Evolutionary conservation across 2,113 vertebrate genomes (phyloP).

Genomic region (Scomber japonicus): DNA sequence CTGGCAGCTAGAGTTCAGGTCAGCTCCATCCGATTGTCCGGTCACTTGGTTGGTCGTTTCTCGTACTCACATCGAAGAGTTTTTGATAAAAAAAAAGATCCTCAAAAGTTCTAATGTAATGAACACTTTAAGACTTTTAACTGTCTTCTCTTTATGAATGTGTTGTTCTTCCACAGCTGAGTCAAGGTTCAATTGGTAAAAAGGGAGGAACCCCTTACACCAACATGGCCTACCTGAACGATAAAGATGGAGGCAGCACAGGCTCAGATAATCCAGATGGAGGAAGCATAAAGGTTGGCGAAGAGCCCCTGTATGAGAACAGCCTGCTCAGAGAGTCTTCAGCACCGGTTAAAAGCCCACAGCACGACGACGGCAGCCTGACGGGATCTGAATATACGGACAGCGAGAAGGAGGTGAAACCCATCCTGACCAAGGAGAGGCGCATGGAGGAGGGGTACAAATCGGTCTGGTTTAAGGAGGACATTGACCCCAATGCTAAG

Average conservation of each 20-base stretch:
- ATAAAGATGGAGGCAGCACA: slow-evolving; percentile 60
- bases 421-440: slow-evolving; percentile 88
- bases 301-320: background rate
- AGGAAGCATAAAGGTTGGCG: background rate
- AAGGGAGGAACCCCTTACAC: slow-evolving; percentile 79
- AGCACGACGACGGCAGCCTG: slow-evolving; percentile 52
- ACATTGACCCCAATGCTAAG: slow-evolving; percentile 83
- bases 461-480: slow-evolving; percentile 88
- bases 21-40: no score
- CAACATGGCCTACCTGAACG: slow-evolving; percentile 77
- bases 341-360: background rate
- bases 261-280: slow-evolving; percentile 8
- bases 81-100: no score
- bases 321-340: background rate
- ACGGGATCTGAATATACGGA: slow-evolving; percentile 53
- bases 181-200: slow-evolving; percentile 31
- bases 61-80: no score
- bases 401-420: slow-evolving; percentile 85
- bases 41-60: no score
- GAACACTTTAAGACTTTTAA: no score
- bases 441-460: slow-evolving; percentile 87
- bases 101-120: no score
- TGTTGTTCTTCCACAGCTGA: slow-evolving; percentile 64
- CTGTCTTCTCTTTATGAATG: background rate
- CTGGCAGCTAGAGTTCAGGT: no score